Conservation (phyloP, 2,113 vertebrate species). For the Tyrannus savana region DNA sequence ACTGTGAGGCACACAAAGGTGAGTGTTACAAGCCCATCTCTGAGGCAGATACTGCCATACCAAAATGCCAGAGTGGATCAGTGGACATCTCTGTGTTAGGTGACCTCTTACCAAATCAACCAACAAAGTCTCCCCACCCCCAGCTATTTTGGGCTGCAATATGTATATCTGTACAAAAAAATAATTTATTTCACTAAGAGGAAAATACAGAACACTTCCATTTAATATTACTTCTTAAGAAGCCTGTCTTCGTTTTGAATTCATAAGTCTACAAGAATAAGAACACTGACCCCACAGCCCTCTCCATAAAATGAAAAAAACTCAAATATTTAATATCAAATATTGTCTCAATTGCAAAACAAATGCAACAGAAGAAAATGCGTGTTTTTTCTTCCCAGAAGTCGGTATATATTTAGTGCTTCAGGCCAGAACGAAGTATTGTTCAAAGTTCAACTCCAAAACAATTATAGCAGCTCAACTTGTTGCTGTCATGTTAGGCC, state of each 20-base stretch:
- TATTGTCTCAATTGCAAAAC: background rate
- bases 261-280: background rate
- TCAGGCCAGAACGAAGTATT: background rate
- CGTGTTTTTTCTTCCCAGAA: background rate
- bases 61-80: background rate
- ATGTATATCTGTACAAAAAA: background rate
- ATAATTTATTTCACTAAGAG: background rate
- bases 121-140: rapidly evolving
- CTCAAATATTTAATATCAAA: background rate
- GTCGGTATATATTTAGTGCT: background rate
- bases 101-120: background rate
- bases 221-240: background rate
- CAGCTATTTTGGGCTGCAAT: background rate
- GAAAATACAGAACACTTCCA: background rate
- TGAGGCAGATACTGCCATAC: background rate
- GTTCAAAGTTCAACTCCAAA: background rate
- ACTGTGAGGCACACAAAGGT: background rate
- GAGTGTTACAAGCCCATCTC: background rate
- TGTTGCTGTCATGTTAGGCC: background rate
- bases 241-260: background rate
- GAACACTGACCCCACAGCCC: background rate
- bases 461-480: background rate
- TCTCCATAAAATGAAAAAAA: background rate
- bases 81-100: rapidly evolving
- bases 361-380: background rate